phyloP scores from a whole-genome alignment of 2,888 invertebrate genomes.

The Synanthedon andrenaeformis region DNA sequence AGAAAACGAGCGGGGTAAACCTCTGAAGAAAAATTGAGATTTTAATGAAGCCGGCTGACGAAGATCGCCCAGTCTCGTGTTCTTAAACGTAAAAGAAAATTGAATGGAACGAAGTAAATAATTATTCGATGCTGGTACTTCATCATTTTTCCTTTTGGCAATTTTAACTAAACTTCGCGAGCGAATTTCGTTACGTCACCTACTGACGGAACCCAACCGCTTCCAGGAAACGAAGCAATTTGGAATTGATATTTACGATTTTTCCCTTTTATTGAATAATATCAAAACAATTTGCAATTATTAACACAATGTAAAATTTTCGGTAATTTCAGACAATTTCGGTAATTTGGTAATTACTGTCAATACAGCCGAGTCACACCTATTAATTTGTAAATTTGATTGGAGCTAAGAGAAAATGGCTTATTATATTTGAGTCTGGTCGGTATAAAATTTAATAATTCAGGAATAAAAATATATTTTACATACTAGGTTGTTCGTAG shows the following conservation, averaged over 20 bases:
- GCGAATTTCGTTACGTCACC: neutral
- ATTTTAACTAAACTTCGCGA: constrained; percentile 2
- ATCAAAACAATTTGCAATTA: too few relatives aligned
- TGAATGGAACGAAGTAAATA: constrained; percentile 6
- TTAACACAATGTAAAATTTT: too few relatives aligned
- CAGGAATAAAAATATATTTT: too few relatives aligned
- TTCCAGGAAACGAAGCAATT: neutral
- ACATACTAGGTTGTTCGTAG: too few relatives aligned
- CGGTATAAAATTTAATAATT: too few relatives aligned
- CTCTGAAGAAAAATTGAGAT: constrained; percentile 9
- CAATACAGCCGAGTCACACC: too few relatives aligned
- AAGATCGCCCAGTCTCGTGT: constrained; percentile 1
- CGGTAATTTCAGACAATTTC: too few relatives aligned
- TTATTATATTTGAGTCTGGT: too few relatives aligned
- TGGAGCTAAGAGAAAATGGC: too few relatives aligned
- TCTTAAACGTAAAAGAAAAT: constrained; percentile 6
- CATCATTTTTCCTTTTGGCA: constrained; percentile 5
- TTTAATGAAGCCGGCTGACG: constrained; percentile 10
- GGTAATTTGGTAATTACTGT: too few relatives aligned
- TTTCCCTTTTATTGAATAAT: neutral
- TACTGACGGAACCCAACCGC: neutral
- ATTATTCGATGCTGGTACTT: constrained; percentile 5
- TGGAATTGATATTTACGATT: neutral
- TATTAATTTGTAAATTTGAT: too few relatives aligned
- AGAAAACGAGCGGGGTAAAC: constrained; percentile 3